These are phyloP conservation scores for Melanchra persicariae DNA, from an alignment of 2,888 invertebrate genomes.

Conservation along the genomic window DNA sequence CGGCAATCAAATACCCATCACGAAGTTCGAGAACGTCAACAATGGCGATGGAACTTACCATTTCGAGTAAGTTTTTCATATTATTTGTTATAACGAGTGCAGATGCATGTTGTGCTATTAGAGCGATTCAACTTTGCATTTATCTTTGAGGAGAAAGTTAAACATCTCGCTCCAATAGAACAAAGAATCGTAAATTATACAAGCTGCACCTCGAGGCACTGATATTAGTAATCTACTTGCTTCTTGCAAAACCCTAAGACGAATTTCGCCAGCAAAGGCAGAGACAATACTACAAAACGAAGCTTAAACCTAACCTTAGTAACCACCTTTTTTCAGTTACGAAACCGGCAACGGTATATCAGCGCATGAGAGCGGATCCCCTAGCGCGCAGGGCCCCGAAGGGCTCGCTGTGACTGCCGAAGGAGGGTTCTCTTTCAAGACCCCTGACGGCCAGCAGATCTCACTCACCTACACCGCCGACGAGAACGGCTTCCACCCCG, in stretches of 20 bases:
- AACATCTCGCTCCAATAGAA: not conserved
- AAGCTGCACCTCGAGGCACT: not conserved
- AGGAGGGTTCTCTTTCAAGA: constrained; percentile 92
- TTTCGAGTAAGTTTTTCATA: constrained; percentile 88
- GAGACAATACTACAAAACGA: constrained; percentile 1
- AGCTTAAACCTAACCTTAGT: not conserved
- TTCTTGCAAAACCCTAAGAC: not conserved
- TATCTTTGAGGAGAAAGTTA: constrained; percentile 13
- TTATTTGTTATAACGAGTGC: not conserved
- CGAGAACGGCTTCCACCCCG: constrained; percentile 93
- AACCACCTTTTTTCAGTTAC: constrained; percentile 81
- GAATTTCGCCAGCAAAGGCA: not conserved
- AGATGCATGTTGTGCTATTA: not conserved
- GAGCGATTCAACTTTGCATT: not conserved
- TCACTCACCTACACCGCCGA: constrained; percentile 93
- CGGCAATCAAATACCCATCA: constrained; percentile 90
- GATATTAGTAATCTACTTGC: not conserved
- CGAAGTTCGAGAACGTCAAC: constrained; percentile 92
- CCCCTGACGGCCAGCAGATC: constrained; percentile 92
- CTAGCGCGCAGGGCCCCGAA: constrained; percentile 90
- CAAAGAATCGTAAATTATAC: constrained; percentile 25
- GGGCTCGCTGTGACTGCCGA: constrained; percentile 91
- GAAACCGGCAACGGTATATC: constrained; percentile 93
- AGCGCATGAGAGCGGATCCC: constrained; percentile 91
- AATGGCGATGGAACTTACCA: constrained; percentile 92